These are phyloP conservation scores for Myotis pilosus DNA, from an alignment of 2,797 vertebrate species.

Conservation along the genomic window DNA sequence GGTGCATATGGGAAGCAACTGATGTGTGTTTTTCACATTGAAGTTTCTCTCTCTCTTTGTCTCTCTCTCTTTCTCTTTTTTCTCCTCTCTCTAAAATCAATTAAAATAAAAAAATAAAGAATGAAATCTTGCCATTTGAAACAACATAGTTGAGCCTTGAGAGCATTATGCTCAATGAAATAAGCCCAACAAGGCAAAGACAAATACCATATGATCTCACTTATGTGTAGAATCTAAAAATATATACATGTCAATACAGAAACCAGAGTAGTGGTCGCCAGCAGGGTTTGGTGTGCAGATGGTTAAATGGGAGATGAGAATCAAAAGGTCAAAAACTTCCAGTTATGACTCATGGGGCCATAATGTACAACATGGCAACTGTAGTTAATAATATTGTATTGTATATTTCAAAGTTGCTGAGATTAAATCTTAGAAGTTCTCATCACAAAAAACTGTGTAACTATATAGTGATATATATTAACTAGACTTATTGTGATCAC, in stretches of 20 bases:
- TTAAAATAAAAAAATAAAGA: not conserved
- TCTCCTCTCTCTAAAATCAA: not conserved
- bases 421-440: not conserved
- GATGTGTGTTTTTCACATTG: not conserved
- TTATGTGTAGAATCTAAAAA: not conserved
- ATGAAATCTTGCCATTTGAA: not conserved
- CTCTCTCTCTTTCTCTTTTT: not conserved
- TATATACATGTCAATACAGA: not conserved
- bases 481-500: not conserved
- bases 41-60: not conserved
- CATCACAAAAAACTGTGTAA: not conserved
- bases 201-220: not conserved
- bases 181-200: not conserved
- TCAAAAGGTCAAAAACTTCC: not conserved
- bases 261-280: not conserved
- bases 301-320: not conserved
- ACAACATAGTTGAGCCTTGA: not conserved
- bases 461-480: not conserved
- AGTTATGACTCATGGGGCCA: not conserved
- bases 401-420: not conserved
- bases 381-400: not conserved
- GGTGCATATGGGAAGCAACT: not conserved
- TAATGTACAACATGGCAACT: not conserved
- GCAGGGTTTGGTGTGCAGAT: not conserved
- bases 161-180: not conserved